Base-by-base conservation (phyloP, 1,140 invertebrate species). In the Bombus haemorrhoidalis region DNA sequence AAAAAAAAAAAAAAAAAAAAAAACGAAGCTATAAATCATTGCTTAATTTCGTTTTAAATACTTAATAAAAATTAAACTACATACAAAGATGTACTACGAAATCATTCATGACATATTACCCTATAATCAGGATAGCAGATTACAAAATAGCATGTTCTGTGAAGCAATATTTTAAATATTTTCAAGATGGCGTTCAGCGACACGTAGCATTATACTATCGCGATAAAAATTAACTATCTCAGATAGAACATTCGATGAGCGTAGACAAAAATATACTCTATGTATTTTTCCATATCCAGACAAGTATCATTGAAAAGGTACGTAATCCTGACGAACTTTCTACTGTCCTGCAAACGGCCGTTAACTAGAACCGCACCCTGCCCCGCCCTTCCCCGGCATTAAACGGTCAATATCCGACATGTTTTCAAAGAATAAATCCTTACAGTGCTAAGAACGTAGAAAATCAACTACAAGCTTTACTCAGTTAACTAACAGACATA, bases 361-460 rank as follows among this genome's bases (percentile, higher is more conserved):
- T 85, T 83, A 80, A 87, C 89, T 69, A 82, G 79, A 94, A 95
- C 94, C 94, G 93, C 94, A 95, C 94, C 94, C 94, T 94, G 93
- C 93, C 94, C 94, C 94, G 92, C 94, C 94, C 94, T 93, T 73
- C 93, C 94, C 94, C 93, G 93, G 93, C 91, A 73, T 90, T 85
- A 91, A 79, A 88, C 91, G 92, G 91, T 94, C 92, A 91, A 93
- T 92, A 94, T 89, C 91, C 88, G 90, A 87, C 88, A 74, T 32
- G 32, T 47, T 81, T 69, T 25, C 22, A 37, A 57, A 43, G 8
- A 57, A 5, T 18, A 39, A 68, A 68, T 68, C 43, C 37, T 8
- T 25, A 64, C 6, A 77, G 5, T 39, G 1, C 15, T 43, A 37
- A 43, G 10, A 32, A 66, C 43, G n/a, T 74, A 34, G 18, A 22